Conservation (phyloP, 2,888 invertebrate genomes). For the Exocentrus adspersus region DNA sequence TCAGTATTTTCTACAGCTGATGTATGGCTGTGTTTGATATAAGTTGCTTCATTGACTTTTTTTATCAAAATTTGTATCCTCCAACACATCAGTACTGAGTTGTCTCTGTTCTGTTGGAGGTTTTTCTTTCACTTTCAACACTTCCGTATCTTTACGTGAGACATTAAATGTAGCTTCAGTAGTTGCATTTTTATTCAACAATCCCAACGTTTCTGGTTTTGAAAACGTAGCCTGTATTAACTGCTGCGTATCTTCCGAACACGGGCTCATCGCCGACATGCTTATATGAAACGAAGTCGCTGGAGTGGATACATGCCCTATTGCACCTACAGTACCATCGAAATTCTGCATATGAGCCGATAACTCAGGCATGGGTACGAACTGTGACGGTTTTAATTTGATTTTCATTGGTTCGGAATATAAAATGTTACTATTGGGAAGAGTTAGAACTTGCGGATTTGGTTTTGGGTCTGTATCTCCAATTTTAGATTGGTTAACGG, state of each 20-base stretch:
- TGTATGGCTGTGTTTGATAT: not conserved
- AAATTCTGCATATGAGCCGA: slow-evolving; percentile 9
- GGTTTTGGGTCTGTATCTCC: not conserved
- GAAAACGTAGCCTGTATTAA: slow-evolving; percentile 31
- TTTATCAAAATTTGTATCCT: not conserved
- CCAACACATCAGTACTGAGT: too few species aligned
- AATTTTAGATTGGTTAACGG: not conserved
- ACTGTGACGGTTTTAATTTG: slow-evolving; percentile 4
- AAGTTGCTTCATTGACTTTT: not conserved
- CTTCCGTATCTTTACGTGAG: not conserved
- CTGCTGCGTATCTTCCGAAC: slow-evolving; percentile 33
- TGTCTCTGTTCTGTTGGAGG: too few species aligned
- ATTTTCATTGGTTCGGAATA: slow-evolving; percentile 26
- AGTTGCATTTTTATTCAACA: not conserved
- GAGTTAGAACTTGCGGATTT: not conserved
- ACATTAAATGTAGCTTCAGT: not conserved
- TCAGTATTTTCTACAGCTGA: too few species aligned
- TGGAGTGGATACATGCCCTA: slow-evolving; percentile 9
- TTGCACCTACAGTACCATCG: not conserved
- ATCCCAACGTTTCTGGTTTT: slow-evolving; percentile 10
- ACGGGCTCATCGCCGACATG: slow-evolving; percentile 28
- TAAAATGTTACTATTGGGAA: slow-evolving; percentile 21
- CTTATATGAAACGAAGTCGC: slow-evolving; percentile 30
- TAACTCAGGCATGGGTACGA: not conserved
- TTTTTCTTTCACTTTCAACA: too few species aligned